A percentile compares a stretch with the other conserved stretches of the same genome.
These are phyloP conservation scores for Gortyna flavago DNA, from an alignment of 2,888 invertebrate genomes.

Conservation along the genomic window DNA sequence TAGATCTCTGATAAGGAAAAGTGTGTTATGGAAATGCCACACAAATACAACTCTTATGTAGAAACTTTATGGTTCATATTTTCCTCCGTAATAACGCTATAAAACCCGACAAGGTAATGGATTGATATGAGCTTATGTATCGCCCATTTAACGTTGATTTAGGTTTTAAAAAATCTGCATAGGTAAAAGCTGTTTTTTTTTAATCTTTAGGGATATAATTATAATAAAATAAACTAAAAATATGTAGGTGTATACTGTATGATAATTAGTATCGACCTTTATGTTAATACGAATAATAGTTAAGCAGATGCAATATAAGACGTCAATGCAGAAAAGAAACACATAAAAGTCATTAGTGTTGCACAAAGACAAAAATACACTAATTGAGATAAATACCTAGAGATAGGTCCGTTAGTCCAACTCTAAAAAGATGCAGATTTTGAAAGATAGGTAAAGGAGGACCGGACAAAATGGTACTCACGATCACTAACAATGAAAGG, in stretches of 20 bases:
- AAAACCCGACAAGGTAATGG: conserved; percentile 4
- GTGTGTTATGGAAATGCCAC: conserved; percentile 42
- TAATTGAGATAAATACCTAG: neutral
- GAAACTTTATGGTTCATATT: conserved; percentile 1
- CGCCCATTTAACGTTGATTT: conserved; percentile 9
- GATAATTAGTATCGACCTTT: neutral
- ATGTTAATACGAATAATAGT: conserved; percentile 5
- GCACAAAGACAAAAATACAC: neutral
- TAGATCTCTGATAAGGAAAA: conserved; percentile 51
- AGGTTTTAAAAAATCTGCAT: neutral
- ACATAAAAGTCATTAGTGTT: conserved; percentile 21
- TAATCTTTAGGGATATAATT: neutral
- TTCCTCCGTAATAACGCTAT: conserved; percentile 18
- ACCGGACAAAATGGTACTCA: too few relatives aligned
- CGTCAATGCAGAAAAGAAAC: conserved; percentile 1
- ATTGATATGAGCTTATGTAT: neutral
- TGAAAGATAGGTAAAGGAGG: too few relatives aligned
- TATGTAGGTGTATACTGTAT: neutral
- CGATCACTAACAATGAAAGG: too few relatives aligned
- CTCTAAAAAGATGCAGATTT: neutral
- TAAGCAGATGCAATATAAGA: conserved; percentile 24
- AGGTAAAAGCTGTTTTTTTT: neutral
- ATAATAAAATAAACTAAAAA: neutral
- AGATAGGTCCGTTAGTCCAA: neutral
- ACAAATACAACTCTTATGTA: conserved; percentile 21